Evolutionary conservation across 2,797 vertebrate genomes (phyloP).

Genomic region (Myripristis murdjan): DNA sequence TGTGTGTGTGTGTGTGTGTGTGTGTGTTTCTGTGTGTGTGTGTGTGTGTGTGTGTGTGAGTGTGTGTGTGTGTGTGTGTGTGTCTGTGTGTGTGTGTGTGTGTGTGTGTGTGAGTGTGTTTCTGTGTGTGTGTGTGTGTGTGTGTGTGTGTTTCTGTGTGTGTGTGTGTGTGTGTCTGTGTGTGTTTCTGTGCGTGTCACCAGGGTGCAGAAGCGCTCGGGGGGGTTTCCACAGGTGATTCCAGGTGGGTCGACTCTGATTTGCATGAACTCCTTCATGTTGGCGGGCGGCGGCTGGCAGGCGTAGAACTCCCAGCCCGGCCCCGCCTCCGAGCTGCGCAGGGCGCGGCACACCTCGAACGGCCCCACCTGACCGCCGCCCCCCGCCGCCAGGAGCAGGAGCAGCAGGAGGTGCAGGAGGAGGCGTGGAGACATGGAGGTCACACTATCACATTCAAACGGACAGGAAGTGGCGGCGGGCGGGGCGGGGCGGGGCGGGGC

Average conservation of each 20-base stretch:
- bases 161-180: conserved; percentile 1
- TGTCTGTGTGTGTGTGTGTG: no score
- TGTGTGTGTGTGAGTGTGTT: no score
- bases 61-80: no score
- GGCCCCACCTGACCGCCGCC: conserved; percentile 76
- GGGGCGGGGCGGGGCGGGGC: no score
- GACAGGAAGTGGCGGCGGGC: conserved; percentile 7
- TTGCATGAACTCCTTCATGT: conserved; percentile 93
- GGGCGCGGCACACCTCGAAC: conserved; percentile 91
- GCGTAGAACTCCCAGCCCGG: conserved; percentile 91
- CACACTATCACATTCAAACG: conserved; percentile 8
- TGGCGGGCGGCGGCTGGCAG: conserved; percentile 91
- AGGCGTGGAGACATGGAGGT: conserved; percentile 65
- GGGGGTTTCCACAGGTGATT: conserved; percentile 95
- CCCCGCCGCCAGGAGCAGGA: conserved; percentile 79
- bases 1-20: no score
- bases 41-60: no score
- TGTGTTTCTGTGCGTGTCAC: conserved; percentile 77
- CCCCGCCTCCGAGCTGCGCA: conserved; percentile 89
- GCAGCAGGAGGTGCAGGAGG: conserved; percentile 79
- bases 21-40: no score
- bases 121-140: no score
- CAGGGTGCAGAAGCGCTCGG: conserved; percentile 95
- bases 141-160: no score
- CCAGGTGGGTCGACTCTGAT: conserved; percentile 93